Conservation (phyloP, 2,888 invertebrate species). For the Teinopalpus imperialis region DNA sequence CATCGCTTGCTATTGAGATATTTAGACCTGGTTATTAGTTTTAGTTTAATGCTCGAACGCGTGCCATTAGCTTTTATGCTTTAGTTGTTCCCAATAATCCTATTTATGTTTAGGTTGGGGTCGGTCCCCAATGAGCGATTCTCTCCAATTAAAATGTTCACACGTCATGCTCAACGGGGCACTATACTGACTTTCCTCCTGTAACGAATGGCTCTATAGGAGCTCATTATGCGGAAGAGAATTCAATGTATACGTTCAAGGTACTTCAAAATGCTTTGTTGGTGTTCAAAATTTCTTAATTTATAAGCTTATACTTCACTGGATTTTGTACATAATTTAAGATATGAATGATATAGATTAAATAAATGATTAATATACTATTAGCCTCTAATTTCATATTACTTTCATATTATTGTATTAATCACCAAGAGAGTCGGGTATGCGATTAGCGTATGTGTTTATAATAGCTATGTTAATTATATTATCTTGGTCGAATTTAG, state of each 20-base stretch:
- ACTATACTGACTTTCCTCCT: constrained; percentile 34
- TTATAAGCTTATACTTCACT: too few species aligned
- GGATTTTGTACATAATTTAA: not conserved
- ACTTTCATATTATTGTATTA: too few species aligned
- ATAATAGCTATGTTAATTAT: too few species aligned
- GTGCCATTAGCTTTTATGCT: constrained; percentile 30
- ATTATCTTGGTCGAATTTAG: too few species aligned
- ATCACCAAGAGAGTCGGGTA: too few species aligned
- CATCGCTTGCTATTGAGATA: not conserved
- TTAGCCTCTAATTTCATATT: too few species aligned
- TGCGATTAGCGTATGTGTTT: too few species aligned
- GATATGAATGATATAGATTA: too few species aligned
- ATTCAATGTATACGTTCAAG: constrained; percentile 29
- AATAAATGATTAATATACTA: too few species aligned
- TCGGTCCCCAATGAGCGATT: constrained; percentile 51
- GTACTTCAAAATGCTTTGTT: not conserved
- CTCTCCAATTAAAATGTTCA: constrained; percentile 76
- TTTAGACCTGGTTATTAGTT: constrained; percentile 31
- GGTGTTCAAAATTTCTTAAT: not conserved
- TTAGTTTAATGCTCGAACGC: constrained; percentile 25
- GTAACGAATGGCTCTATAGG: constrained; percentile 39
- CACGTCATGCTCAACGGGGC: constrained; percentile 71
- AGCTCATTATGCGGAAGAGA: constrained; percentile 33
- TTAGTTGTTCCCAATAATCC: constrained; percentile 43
- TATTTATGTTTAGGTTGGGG: constrained; percentile 48